Conservation (phyloP, 2,113 vertebrate species). For the Crotophaga sulcirostris region DNA sequence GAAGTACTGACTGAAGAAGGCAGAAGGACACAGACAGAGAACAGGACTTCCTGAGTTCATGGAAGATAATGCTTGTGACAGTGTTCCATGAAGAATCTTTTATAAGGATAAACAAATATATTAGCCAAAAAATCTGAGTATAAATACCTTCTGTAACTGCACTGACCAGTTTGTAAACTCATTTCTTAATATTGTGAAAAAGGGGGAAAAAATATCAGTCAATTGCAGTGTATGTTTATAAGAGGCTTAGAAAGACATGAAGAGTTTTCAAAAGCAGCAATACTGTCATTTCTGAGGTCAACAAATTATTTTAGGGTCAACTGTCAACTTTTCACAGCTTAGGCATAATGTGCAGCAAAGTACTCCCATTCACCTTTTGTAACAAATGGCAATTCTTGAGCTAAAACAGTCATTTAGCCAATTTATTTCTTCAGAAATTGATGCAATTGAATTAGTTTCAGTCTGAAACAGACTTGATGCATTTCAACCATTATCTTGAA, state of each 20-base stretch:
- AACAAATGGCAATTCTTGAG: neutral
- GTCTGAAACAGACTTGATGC: constrained; percentile 6
- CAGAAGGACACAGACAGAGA: neutral
- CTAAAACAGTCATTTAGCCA: neutral
- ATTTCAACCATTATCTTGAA: constrained; percentile 4
- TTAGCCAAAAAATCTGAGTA: neutral
- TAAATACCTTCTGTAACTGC: neutral
- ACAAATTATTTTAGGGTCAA: neutral
- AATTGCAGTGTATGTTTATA: neutral
- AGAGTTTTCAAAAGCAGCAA: neutral
- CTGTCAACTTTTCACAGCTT: neutral
- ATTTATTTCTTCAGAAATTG: neutral
- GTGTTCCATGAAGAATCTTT: neutral
- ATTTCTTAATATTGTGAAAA: neutral
- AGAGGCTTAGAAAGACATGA: neutral
- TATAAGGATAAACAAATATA: neutral
- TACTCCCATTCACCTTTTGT: neutral
- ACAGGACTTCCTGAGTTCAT: neutral
- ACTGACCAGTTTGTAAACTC: neutral
- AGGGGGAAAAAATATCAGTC: neutral
- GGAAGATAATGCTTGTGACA: neutral
- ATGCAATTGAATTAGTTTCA: constrained; percentile 11
- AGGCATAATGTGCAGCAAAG: neutral
- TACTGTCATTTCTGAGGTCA: neutral
- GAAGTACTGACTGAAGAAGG: neutral